Percentiles rank a stretch among this genome's conserved stretches.
Conservation (phyloP, 2,113 vertebrate genomes). For the Chloropsis hardwickii region DNA sequence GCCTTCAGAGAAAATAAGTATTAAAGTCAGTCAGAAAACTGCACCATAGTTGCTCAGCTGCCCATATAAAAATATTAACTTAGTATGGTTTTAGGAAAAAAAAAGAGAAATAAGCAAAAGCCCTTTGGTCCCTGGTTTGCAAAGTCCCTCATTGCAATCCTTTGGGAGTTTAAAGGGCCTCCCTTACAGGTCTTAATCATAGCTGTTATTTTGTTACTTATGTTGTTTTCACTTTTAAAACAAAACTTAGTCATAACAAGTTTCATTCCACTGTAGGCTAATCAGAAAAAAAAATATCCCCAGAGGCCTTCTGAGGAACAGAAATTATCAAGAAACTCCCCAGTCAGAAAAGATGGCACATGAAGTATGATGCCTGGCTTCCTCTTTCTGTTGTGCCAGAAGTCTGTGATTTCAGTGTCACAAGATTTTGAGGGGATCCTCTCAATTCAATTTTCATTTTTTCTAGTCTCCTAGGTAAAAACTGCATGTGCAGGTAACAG, state of each 20-base stretch:
- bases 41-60: neutral
- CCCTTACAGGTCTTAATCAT: neutral
- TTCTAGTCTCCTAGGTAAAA: neutral
- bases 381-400: slow-evolving; percentile 12
- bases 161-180: neutral
- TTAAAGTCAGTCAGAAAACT: neutral
- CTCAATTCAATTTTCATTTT: neutral
- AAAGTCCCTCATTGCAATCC: neutral
- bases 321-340: slow-evolving; percentile 43
- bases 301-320: slow-evolving; percentile 39
- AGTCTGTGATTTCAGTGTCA: neutral
- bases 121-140: neutral
- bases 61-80: neutral
- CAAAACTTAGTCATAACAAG: neutral
- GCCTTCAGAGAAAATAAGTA: neutral
- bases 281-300: slow-evolving; percentile 18
- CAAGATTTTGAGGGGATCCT: neutral
- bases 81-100: neutral
- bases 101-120: neutral
- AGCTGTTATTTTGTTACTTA: neutral
- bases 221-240: slow-evolving; percentile 15
- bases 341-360: neutral
- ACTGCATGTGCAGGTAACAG: neutral
- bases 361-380: neutral
- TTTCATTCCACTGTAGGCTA: neutral